Evolutionary conservation across 30 jellyfish, hydroid and myxozoan genomes (phyloP), one percentile per base, ranked within the genome.

Genomic region (Phacellophora camtschatica): DNA sequence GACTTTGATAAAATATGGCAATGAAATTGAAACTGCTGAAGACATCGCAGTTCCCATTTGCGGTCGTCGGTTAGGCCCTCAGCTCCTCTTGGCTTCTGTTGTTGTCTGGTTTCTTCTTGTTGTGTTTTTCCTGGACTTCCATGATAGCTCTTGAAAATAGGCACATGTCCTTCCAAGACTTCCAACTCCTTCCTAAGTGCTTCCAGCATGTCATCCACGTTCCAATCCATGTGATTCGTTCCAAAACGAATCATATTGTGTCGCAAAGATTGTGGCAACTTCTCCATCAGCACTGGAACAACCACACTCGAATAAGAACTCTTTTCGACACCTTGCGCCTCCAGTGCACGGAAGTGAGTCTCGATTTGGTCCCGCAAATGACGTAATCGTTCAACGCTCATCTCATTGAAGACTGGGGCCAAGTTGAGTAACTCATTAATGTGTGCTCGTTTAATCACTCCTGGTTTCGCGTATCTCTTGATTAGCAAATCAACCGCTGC

Each of bases 271-370:
- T 51, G 50, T 20, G 86, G 74, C 16, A 72, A 28, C 30, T 53
- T 72, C 25, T 51, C 86, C 86, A 72, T 72, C 30, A 72, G 61
- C 18, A 72, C 73, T 27, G 73, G 86, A 39, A 72, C 86, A 3
- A 49, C 86, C 22, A 72, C 33, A 33, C 41, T 10, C 46, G 86
- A 72, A 31, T 72, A 72, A 36, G 74, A 24, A 13, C 32, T 74
- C 37, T 49, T 19, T 7, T 72, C 74, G 12, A 55, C 74, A 20
- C 71, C 66, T 2, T 49, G 74, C 11, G 86, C 73, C 62, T 72
- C 62, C 59, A 72, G 59, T 13, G 74, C 74, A 12, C 74, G 86
- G 20, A 72, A 53, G 35, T 72, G 86, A 4, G 86, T 72, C 53
- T 72, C 62, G 27, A 72, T 72, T 1, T 72, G 48, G 69, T 72